These are phyloP conservation scores for Paradoxurus hermaphroditus DNA, from an alignment of 2,113 vertebrate genomes.

Conservation along the genomic window DNA sequence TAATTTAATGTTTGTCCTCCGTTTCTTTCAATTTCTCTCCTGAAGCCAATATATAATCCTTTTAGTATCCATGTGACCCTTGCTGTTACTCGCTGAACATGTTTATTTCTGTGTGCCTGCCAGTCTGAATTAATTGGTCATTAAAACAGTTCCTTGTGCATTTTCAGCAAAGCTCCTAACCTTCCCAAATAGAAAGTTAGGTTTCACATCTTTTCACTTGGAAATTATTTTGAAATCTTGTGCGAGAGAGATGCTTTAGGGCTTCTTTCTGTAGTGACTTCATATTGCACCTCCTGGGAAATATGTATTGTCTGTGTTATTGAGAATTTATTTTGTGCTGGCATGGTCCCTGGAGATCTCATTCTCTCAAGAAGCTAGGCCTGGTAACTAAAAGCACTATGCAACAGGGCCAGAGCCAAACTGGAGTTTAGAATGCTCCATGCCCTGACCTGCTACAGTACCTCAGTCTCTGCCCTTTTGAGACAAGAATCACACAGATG, in stretches of 20 bases:
- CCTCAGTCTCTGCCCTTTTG: neutral
- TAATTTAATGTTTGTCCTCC: conserved; percentile 39
- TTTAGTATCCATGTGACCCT: conserved; percentile 14
- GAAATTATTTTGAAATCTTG: conserved; percentile 6
- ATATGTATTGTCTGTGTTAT: neutral
- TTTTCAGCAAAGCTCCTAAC: conserved; percentile 12
- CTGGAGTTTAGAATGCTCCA: neutral
- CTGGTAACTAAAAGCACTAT: conserved; percentile 62
- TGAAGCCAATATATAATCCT: conserved; percentile 28
- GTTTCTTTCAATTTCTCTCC: conserved; percentile 32
- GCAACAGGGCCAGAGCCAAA: neutral
- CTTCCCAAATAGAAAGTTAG: neutral
- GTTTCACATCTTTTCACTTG: neutral
- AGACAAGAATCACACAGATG: neutral
- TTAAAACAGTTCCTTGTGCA: conserved; percentile 43
- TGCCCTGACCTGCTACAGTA: no score
- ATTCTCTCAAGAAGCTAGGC: conserved; percentile 34
- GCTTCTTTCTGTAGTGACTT: conserved; percentile 48
- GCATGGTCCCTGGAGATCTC: neutral
- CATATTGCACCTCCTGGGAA: conserved; percentile 29
- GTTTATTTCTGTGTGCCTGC: conserved; percentile 52
- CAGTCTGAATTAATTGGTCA: conserved; percentile 65
- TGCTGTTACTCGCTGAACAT: conserved; percentile 8
- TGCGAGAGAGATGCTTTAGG: conserved; percentile 20
- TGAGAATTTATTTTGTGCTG: conserved; percentile 39